Evolutionary conservation across 2,888 invertebrate genomes (phyloP).

Genomic region (Hemicrepidius hirtus): DNA sequence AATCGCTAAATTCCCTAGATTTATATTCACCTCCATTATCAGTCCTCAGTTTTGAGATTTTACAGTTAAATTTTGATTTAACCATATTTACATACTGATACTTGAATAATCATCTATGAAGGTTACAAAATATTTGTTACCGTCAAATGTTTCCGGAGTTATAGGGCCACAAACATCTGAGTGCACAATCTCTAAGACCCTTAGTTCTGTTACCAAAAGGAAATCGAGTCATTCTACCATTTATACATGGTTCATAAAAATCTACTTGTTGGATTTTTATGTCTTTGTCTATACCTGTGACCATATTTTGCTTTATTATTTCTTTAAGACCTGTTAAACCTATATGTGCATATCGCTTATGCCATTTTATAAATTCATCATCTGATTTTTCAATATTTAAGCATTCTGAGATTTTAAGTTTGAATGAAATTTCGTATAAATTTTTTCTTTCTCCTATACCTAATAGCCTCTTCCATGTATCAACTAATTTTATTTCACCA

Average conservation of each 20-base stretch:
- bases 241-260: slow-evolving; percentile 55
- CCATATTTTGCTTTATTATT: slow-evolving; percentile 37
- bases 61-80: not conserved
- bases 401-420: slow-evolving; percentile 37
- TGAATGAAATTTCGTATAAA: slow-evolving; percentile 54
- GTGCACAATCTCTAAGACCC: slow-evolving; percentile 50
- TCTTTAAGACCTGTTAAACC: slow-evolving; percentile 38
- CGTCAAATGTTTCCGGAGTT: slow-evolving; percentile 34
- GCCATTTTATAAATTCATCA: slow-evolving; percentile 49
- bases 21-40: slow-evolving; percentile 42
- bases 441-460: slow-evolving; percentile 42
- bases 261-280: slow-evolving; percentile 42
- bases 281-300: slow-evolving; percentile 40
- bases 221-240: slow-evolving; percentile 51
- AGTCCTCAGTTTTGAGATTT: slow-evolving; percentile 27
- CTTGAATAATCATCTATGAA: slow-evolving; percentile 47
- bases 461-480: slow-evolving; percentile 29
- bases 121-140: slow-evolving; percentile 38
- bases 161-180: slow-evolving; percentile 51
- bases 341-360: slow-evolving; percentile 48
- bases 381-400: slow-evolving; percentile 48
- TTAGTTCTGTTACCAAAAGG: slow-evolving; percentile 50
- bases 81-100: slow-evolving; percentile 12
- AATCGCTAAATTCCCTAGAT: slow-evolving; percentile 21
- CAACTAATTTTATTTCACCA: not conserved